These are phyloP conservation scores for Heliocidaris tuberculata DNA, from an alignment of 35 echinoderm and acorn worm genomes.

Conservation along the genomic window DNA sequence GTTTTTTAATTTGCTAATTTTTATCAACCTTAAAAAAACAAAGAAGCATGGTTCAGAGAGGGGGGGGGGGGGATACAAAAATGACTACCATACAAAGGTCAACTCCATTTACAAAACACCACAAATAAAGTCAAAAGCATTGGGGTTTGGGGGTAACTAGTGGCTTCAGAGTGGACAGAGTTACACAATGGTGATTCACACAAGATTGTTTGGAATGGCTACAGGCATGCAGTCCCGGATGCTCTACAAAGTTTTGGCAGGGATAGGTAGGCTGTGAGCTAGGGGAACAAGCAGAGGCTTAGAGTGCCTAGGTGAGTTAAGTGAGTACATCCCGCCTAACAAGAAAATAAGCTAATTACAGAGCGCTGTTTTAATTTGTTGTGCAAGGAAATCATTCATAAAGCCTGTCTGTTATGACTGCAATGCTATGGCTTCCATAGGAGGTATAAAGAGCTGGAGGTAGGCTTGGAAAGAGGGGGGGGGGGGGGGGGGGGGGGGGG, in stretches of 20 bases:
- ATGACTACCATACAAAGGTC: too few relatives aligned
- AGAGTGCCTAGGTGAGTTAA: slow-evolving; percentile 12
- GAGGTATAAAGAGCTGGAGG: background rate
- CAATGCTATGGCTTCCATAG: background rate
- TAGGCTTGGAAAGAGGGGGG: background rate
- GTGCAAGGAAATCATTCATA: slow-evolving; percentile 42
- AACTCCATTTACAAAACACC: too few relatives aligned
- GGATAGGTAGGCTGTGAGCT: background rate
- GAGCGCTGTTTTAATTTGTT: slow-evolving; percentile 30
- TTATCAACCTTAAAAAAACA: too few relatives aligned
- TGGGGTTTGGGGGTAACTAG: background rate
- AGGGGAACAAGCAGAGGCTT: background rate
- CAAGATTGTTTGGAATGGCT: background rate
- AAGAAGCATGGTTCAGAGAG: too few relatives aligned
- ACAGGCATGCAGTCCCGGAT: background rate
- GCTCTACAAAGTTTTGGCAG: background rate
- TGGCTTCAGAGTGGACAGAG: background rate
- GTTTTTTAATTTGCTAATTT: too few relatives aligned
- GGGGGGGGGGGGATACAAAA: too few relatives aligned
- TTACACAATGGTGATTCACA: background rate
- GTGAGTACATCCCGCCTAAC: slow-evolving; percentile 39
- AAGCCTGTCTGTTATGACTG: slow-evolving; percentile 31
- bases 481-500: background rate
- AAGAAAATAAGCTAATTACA: slow-evolving; percentile 34
- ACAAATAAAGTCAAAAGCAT: too few relatives aligned